phyloP scores from a whole-genome alignment of 2,113 vertebrate species.

The Sapajus apella region DNA sequence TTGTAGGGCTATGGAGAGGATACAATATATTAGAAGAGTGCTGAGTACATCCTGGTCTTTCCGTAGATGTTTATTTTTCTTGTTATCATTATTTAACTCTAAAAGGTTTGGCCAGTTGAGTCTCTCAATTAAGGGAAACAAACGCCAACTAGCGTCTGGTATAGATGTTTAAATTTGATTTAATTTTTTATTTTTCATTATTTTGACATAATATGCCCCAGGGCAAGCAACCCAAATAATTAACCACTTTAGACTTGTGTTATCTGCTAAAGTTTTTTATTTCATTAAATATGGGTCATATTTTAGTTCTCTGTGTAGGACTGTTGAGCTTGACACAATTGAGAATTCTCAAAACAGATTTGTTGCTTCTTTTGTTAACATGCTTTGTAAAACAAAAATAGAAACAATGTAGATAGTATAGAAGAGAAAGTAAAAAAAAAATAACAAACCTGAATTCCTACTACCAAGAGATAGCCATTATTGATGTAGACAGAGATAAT shows the following conservation, averaged over 20 bases:
- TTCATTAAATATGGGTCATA: background rate
- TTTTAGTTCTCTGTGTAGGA: background rate
- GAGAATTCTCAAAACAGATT: constrained; percentile 13
- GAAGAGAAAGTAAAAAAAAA: background rate
- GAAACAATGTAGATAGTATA: background rate
- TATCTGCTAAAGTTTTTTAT: background rate
- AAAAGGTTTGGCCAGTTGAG: background rate
- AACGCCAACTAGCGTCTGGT: constrained; percentile 3
- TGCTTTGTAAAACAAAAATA: background rate
- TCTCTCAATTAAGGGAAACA: background rate
- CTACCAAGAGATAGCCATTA: background rate
- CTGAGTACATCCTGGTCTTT: background rate
- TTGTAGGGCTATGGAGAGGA: background rate
- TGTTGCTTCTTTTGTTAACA: background rate
- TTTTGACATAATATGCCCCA: background rate
- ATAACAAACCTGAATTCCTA: background rate
- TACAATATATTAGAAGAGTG: background rate
- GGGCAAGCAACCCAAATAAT: background rate
- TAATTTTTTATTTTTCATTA: constrained; percentile 30
- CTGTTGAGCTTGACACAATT: background rate
- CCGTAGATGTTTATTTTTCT: background rate
- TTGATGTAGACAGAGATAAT: background rate
- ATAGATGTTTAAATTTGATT: constrained; percentile 23
- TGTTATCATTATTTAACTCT: background rate
- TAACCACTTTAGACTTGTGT: background rate